A percentile compares a stretch with the other conserved stretches of the same genome.
Conservation (phyloP, 2,888 invertebrate species). For the Nymphalis polychloros region DNA sequence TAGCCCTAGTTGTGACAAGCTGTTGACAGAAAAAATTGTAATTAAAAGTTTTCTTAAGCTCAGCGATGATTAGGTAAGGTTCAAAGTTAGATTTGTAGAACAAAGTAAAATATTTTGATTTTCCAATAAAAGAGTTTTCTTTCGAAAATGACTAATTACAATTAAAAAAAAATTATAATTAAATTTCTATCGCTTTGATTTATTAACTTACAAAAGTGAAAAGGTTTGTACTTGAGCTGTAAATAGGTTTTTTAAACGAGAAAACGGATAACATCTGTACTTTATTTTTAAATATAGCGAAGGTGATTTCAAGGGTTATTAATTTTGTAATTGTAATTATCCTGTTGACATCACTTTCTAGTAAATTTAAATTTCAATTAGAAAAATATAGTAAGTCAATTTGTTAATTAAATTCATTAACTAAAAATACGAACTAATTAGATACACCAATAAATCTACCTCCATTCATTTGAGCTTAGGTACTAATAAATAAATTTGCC, state of each 20-base stretch:
- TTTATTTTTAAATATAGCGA: too few relatives aligned
- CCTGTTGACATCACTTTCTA: too few relatives aligned
- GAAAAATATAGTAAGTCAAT: too few relatives aligned
- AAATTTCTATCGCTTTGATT: too few relatives aligned
- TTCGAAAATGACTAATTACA: not conserved
- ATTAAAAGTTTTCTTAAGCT: conserved; percentile 17
- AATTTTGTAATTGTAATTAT: too few relatives aligned
- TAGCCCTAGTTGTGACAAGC: conserved; percentile 8
- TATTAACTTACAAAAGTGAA: too few relatives aligned
- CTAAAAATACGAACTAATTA: not conserved
- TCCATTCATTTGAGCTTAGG: conserved; percentile 16
- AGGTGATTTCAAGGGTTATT: too few relatives aligned
- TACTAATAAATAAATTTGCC: conserved; percentile 16
- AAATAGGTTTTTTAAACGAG: too few relatives aligned
- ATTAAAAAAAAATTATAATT: not conserved
- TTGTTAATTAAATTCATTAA: too few relatives aligned
- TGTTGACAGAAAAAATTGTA: conserved; percentile 22
- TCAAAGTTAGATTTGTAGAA: not conserved
- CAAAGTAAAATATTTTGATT: conserved; percentile 19
- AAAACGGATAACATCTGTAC: too few relatives aligned
- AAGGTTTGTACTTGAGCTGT: too few relatives aligned
- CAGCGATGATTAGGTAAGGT: conserved; percentile 8
- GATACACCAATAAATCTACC: conserved; percentile 7
- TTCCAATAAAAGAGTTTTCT: conserved; percentile 8
- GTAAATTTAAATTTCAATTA: too few relatives aligned